These are phyloP conservation scores for Ornithorhynchus anatinus DNA, from an alignment of 2,113 vertebrate species.

Conservation along the genomic window DNA sequence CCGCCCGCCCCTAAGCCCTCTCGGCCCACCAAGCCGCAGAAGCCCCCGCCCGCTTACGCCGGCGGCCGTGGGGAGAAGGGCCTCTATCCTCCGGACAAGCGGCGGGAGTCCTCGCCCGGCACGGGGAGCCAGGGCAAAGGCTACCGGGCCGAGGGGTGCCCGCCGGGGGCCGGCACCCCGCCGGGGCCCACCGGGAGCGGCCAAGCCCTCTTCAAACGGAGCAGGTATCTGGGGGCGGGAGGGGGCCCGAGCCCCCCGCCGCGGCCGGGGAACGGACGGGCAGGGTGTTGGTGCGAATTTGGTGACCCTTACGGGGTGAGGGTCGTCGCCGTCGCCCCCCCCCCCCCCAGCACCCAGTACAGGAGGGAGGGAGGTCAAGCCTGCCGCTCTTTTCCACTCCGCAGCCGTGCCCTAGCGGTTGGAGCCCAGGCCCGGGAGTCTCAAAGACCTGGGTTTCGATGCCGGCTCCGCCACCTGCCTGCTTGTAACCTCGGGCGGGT, in stretches of 20 bases:
- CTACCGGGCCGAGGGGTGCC: conserved; percentile 80
- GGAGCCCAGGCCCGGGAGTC: too few species aligned
- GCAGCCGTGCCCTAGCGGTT: too few species aligned
- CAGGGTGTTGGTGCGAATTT: too few species aligned
- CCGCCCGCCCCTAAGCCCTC: conserved; percentile 55
- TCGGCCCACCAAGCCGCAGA: conserved; percentile 64
- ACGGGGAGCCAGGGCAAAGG: conserved; percentile 71
- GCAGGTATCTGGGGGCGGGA: conserved; percentile 45
- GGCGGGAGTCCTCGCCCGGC: conserved; percentile 75
- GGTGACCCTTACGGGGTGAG: too few species aligned
- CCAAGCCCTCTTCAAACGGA: conserved; percentile 37
- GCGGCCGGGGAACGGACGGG: not conserved
- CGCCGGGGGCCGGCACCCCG: conserved; percentile 71
- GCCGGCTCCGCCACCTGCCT: too few species aligned
- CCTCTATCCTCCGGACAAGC: conserved; percentile 33
- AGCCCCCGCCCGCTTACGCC: conserved; percentile 66
- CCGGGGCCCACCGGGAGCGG: conserved; percentile 11
- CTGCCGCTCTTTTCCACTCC: not conserved
- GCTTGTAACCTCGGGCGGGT: too few species aligned
- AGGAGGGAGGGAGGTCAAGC: not conserved
- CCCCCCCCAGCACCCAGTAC: too few species aligned
- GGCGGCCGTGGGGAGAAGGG: conserved; percentile 69
- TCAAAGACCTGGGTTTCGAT: too few species aligned
- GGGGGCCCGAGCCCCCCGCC: rapidly evolving
- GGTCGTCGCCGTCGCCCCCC: not conserved